These are phyloP conservation scores for Pristionchus exspectatus DNA, from an alignment of 2,888 invertebrate genomes.

Conservation along the genomic window DNA sequence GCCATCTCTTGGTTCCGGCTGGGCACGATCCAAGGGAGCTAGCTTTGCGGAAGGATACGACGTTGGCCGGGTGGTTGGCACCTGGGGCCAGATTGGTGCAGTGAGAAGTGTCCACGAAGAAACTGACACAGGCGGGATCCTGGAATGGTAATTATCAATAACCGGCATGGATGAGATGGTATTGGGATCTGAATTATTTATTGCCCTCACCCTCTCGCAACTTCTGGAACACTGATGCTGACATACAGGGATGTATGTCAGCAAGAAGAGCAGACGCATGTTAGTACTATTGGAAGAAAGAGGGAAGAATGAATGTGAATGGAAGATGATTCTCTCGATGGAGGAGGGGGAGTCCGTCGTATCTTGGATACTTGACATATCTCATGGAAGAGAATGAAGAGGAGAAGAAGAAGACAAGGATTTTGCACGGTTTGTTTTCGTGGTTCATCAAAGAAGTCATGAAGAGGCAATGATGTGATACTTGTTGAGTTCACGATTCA, in stretches of 20 bases:
- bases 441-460: not conserved
- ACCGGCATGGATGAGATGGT: not conserved
- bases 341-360: not conserved
- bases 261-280: not conserved
- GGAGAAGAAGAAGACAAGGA: not conserved
- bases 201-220: not conserved
- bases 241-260: not conserved
- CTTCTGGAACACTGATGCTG: not conserved
- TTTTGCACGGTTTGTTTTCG: not conserved
- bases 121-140: not conserved
- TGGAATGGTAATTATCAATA: not conserved
- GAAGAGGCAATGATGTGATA: not conserved
- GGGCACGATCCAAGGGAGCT: not conserved
- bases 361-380: not conserved
- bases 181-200: not conserved
- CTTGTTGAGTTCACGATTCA: too few species aligned
- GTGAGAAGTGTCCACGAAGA: not conserved
- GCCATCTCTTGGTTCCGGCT: not conserved
- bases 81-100: not conserved
- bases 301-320: not conserved
- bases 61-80: too few species aligned
- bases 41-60: not conserved
- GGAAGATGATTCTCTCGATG: not conserved
- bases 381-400: not conserved
- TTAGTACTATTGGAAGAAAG: not conserved